These are phyloP conservation scores for Hydrozoanthus gracilis DNA, from an alignment of 92 coral and sea anemone genomes.

Conservation along the genomic window DNA sequence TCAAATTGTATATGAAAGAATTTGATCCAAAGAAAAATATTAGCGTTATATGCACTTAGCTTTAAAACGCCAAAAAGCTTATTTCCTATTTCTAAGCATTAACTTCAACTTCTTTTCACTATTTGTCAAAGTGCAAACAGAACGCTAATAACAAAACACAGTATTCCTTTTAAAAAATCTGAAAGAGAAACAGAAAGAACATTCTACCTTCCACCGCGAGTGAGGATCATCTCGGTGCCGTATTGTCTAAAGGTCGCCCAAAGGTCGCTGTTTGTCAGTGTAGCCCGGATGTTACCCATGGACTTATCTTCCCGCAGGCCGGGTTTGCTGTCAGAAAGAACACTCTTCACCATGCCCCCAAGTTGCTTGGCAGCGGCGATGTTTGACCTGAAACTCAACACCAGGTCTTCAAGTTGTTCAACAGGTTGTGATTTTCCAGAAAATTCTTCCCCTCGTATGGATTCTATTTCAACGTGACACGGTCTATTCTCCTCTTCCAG, in stretches of 20 bases:
- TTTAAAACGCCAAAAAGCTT: too few species aligned
- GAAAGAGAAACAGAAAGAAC: not conserved
- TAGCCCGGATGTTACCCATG: not conserved
- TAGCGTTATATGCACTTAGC: too few species aligned
- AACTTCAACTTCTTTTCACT: too few species aligned
- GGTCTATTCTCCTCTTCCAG: not conserved
- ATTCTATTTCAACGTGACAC: not conserved
- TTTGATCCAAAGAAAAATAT: too few species aligned
- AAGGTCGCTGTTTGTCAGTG: constrained; percentile 3
- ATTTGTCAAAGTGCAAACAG: too few species aligned
- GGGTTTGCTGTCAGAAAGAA: not conserved
- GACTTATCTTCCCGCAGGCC: not conserved
- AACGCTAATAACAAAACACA: not conserved
- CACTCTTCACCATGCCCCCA: not conserved
- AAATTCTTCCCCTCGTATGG: not conserved
- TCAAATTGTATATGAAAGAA: too few species aligned
- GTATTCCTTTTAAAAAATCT: not conserved
- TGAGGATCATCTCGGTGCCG: constrained; percentile 40
- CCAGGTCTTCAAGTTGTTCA: not conserved
- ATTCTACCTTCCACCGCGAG: constrained; percentile 27
- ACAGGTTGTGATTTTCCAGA: not conserved
- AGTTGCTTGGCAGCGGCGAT: not conserved
- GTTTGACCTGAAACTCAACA: not conserved
- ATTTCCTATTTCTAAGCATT: too few species aligned
- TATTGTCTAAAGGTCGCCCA: constrained; percentile 25